A percentile compares a stretch with the other conserved stretches of the same genome.
phyloP scores from a whole-genome alignment of 2,113 vertebrate species.

The Ctenomys sociabilis region DNA sequence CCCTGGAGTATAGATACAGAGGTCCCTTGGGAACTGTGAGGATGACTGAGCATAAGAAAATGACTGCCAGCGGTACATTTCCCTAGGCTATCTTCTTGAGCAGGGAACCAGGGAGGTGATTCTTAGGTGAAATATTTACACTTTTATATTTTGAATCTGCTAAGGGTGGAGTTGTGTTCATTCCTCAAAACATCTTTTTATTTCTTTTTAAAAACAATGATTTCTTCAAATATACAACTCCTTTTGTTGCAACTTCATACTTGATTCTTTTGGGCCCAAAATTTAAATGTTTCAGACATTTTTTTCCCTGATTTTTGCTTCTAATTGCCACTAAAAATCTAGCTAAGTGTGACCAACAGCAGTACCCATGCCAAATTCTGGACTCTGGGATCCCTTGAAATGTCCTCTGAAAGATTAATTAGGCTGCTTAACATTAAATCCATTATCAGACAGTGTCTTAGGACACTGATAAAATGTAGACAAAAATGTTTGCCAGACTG shows the following conservation, averaged over 20 bases:
- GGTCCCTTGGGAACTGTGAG: background rate
- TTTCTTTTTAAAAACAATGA: background rate
- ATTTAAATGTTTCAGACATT: background rate
- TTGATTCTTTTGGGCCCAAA: background rate
- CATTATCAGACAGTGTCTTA: background rate
- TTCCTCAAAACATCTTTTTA: background rate
- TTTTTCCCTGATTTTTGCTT: background rate
- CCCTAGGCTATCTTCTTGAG: background rate
- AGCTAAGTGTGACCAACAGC: background rate
- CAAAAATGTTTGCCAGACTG: background rate
- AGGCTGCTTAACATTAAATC: background rate
- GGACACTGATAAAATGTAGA: background rate
- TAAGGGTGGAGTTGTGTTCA: background rate
- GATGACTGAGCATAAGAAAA: background rate
- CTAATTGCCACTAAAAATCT: background rate
- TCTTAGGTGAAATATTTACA: background rate
- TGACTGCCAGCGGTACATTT: background rate
- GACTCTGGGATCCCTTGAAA: background rate
- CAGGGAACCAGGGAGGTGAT: background rate
- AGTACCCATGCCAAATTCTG: background rate
- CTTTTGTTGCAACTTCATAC: background rate
- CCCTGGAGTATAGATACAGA: background rate
- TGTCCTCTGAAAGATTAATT: background rate
- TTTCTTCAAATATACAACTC: background rate
- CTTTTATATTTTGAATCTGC: background rate